Evolutionary conservation across 2,888 invertebrate species (phyloP).

Genomic region (Heliconius erato): DNA sequence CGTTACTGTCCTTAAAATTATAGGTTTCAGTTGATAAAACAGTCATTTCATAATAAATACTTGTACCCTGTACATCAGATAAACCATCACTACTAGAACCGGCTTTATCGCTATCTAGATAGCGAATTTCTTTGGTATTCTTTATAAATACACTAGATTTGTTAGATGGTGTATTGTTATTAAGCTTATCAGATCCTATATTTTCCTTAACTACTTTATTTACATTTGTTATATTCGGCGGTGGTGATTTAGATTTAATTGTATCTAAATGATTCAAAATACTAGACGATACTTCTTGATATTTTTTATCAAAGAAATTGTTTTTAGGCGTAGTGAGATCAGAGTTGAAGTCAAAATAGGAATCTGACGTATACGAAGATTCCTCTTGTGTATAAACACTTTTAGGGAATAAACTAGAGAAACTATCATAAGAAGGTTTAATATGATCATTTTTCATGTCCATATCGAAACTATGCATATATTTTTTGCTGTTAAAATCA

Average conservation of each 20-base stretch:
- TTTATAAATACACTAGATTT: slow-evolving; percentile 82
- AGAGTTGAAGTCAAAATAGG: slow-evolving; percentile 73
- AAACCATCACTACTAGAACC: slow-evolving; percentile 72
- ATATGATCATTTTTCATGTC: slow-evolving; percentile 69
- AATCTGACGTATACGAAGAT: slow-evolving; percentile 50
- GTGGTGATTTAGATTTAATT: slow-evolving; percentile 66
- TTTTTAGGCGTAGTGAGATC: slow-evolving; percentile 85
- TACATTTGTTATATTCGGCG: slow-evolving; percentile 66
- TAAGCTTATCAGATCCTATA: slow-evolving; percentile 75
- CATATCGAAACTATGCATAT: slow-evolving; percentile 64
- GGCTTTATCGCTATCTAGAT: slow-evolving; percentile 78
- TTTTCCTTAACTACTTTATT: slow-evolving; percentile 70
- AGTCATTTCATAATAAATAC: slow-evolving; percentile 83
- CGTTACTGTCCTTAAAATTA: slow-evolving; percentile 77
- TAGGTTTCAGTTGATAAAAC: slow-evolving; percentile 82
- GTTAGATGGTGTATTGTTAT: slow-evolving; percentile 79
- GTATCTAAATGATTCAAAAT: slow-evolving; percentile 82
- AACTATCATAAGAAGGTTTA: slow-evolving; percentile 67
- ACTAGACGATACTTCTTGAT: slow-evolving; percentile 81
- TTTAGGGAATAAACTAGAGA: slow-evolving; percentile 73
- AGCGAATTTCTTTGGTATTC: slow-evolving; percentile 83
- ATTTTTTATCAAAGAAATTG: slow-evolving; percentile 84
- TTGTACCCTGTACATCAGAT: slow-evolving; percentile 82
- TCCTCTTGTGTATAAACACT: slow-evolving; percentile 66
- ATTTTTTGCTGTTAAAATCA: slow-evolving; percentile 62